Base-by-base conservation (phyloP, 2,113 vertebrate species). In the Gallinago media region DNA sequence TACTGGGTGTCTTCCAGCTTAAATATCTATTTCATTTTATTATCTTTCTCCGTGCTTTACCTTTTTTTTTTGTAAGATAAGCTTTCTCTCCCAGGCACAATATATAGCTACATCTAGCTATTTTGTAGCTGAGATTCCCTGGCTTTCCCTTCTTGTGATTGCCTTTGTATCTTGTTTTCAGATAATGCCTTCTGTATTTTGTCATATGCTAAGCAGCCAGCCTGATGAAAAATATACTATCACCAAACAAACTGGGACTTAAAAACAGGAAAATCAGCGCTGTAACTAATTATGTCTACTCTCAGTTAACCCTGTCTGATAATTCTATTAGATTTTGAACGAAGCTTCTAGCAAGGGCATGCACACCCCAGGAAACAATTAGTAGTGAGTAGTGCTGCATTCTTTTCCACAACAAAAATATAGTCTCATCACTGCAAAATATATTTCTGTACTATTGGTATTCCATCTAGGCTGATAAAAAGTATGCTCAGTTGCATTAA, bases 221-320 rank as follows among this genome's bases (percentile, higher is more conserved):
- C 16, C 36, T 88, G 47, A 83, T 62, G 44, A 72, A 94, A 95
- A 92, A 58, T 3, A 46, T 4, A 47, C 32, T 70, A n/a, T 75
- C 49, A 34, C 10, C 49, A 81, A 62, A 82, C 13, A 87, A 94
- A 47, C 32, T 27, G 32, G 27, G 62, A 54, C 71, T 92, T 73
- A 76, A 92, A 92, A 79, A 5, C 15, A 40, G 68, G 46, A 91
- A 96, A 96, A 96, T 76, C 61, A 86, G 22, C 73, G 36, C 22
- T 85, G 26, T 18, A 55, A 7, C 22, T 84, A 70, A 58, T 96
- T 95, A 79, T 72, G n/a, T 84, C 21, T 63, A 88, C 16, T 75
- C 59, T 85, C 23, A 62, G 66, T 85, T 82, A 91, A 94, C 44
- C 42, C n/a, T 80, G 5, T 46, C 49, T 73, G 70, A 66, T 80